Evolutionary conservation across 2,113 vertebrate species (phyloP).

Genomic region (Mormoops blainvillei): DNA sequence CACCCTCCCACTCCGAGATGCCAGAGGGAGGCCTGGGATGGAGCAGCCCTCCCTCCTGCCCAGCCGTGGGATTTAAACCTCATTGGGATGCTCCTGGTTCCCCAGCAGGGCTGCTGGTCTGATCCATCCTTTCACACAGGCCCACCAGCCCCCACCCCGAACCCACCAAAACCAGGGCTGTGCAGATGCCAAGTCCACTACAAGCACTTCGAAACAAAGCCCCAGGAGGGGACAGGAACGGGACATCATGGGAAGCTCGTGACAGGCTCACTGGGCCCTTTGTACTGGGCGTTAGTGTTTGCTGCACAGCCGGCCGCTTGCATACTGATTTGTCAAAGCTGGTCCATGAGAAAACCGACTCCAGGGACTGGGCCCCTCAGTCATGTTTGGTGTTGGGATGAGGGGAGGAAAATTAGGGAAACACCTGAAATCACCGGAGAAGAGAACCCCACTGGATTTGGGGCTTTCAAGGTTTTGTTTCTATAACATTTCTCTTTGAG

Average conservation of each 20-base stretch:
- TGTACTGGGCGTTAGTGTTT: background rate
- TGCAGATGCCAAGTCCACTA: constrained; percentile 16
- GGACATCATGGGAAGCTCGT: background rate
- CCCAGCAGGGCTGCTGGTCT: background rate
- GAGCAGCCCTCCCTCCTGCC: background rate
- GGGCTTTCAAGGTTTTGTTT: background rate
- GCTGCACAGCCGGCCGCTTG: background rate
- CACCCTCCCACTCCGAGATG: background rate
- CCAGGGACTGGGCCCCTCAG: background rate
- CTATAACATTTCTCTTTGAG: background rate
- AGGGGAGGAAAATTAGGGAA: background rate
- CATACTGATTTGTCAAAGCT: constrained; percentile 37
- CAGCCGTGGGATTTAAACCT: background rate
- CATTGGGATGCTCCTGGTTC: background rate
- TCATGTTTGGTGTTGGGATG: background rate
- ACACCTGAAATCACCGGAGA: background rate
- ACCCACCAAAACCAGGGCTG: background rate
- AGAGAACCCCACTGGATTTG: background rate
- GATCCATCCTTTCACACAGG: background rate
- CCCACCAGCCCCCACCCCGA: background rate
- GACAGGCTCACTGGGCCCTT: background rate
- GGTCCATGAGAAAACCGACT: background rate
- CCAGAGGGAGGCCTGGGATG: background rate
- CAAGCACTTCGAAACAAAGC: background rate
- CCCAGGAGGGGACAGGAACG: background rate